phyloP scores from a whole-genome alignment of 2,797 vertebrate genomes.

The Paratrypauchen microcephalus region DNA sequence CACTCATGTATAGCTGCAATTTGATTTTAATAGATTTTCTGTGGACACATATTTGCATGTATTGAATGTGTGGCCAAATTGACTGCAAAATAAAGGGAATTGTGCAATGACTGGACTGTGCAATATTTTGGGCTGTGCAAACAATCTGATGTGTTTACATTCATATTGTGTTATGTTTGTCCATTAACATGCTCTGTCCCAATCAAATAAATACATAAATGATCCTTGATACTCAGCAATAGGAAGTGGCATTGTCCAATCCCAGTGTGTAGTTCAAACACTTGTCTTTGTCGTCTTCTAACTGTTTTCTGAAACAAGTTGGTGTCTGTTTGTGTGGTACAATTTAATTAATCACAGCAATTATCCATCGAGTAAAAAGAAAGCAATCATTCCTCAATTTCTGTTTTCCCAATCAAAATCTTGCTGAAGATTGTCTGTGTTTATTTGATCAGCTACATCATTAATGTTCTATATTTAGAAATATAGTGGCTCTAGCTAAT shows the following conservation, averaged over 20 bases:
- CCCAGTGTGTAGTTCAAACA: not conserved
- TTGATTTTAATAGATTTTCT: no score
- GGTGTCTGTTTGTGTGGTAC: constrained; percentile 5
- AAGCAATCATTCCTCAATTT: constrained; percentile 1
- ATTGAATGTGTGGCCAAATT: no score
- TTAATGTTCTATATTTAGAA: not conserved
- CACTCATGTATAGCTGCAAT: no score
- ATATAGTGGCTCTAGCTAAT: not conserved
- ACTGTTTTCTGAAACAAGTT: constrained; percentile 9
- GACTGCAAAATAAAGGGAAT: no score
- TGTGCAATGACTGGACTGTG: no score
- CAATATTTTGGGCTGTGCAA: no score
- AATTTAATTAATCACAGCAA: constrained; percentile 25
- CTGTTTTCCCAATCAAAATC: constrained; percentile 6
- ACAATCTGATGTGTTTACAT: no score
- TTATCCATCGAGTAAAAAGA: constrained; percentile 20
- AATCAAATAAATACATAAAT: no score
- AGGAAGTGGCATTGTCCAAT: not conserved
- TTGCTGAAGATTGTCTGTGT: constrained; percentile 6
- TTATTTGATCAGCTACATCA: not conserved
- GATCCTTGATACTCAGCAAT: no score
- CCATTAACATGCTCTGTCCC: no score
- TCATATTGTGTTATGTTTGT: no score
- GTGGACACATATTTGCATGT: no score
- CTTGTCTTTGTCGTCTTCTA: not conserved